A percentile compares a stretch with the other conserved stretches of the same genome.
These are phyloP conservation scores for Siniperca obscura DNA, from an alignment of 2,797 vertebrate genomes.

Conservation along the genomic window DNA sequence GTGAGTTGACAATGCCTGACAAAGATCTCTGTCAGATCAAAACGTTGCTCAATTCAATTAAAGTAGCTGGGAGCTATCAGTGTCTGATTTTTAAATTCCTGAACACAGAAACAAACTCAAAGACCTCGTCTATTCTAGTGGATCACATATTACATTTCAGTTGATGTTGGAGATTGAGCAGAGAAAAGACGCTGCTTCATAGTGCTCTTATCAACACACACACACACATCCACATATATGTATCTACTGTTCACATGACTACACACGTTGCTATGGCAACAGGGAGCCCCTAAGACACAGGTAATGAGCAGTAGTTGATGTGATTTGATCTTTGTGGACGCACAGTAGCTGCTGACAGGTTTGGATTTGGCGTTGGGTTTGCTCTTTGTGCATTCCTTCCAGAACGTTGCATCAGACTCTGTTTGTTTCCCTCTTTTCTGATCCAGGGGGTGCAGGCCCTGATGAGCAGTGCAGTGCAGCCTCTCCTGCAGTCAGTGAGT, in stretches of 20 bases:
- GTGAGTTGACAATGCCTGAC: too few relatives aligned
- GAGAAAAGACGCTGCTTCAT: neutral
- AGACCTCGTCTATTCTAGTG: too few relatives aligned
- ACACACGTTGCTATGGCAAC: constrained; percentile 34
- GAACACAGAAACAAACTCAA: neutral
- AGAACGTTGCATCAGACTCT: neutral
- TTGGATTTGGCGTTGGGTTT: neutral
- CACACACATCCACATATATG: neutral
- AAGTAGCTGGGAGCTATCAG: too few relatives aligned
- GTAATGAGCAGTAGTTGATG: neutral
- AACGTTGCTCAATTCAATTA: too few relatives aligned
- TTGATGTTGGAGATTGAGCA: neutral
- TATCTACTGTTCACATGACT: constrained; percentile 18
- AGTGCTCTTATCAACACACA: neutral
- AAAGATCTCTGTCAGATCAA: too few relatives aligned
- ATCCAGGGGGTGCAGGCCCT: constrained; percentile 88
- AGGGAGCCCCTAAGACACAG: neutral
- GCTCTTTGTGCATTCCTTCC: neutral
- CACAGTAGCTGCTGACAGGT: neutral
- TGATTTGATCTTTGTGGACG: constrained; percentile 6
- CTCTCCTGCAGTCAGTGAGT: constrained; percentile 92
- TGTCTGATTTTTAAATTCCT: too few relatives aligned
- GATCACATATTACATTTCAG: neutral
- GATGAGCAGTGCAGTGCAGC: constrained; percentile 93
- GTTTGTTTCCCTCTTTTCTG: neutral